Evolutionary conservation across 2,113 vertebrate genomes (phyloP).

Genomic region (Eurystomus gularis): DNA sequence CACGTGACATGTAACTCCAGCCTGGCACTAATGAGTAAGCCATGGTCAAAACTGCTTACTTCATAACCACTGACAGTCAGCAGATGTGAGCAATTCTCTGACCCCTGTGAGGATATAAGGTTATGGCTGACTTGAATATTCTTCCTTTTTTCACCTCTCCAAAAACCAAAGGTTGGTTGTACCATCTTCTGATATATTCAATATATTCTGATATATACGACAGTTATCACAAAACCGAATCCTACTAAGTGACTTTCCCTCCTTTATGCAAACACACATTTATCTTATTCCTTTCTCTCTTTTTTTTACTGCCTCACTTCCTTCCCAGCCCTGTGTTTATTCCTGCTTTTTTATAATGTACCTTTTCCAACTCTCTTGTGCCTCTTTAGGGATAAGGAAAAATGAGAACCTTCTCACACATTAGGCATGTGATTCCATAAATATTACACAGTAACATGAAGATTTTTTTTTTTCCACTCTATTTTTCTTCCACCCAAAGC

Average conservation of each 20-base stretch:
- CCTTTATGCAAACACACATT: neutral
- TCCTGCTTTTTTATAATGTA: neutral
- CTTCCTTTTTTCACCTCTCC: neutral
- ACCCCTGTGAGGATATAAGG: constrained; percentile 7
- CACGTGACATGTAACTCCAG: constrained; percentile 2
- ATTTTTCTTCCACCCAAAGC: neutral
- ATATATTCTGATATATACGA: neutral
- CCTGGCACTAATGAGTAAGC: constrained; percentile 50
- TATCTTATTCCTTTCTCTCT: neutral
- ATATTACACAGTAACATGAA: neutral
- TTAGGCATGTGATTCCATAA: neutral
- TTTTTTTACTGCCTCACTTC: neutral
- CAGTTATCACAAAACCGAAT: neutral
- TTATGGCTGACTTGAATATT: neutral
- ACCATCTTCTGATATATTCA: neutral
- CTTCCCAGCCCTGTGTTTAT: neutral
- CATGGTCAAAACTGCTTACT: constrained; percentile 59
- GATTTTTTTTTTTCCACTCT: neutral
- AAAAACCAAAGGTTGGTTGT: neutral
- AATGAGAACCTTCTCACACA: neutral
- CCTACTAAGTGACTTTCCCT: neutral
- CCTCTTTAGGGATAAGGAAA: neutral
- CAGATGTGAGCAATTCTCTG: constrained; percentile 50
- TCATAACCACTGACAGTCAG: constrained; percentile 46
- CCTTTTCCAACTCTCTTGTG: neutral